Conservation (phyloP, 2,797 vertebrate species). For the Enteromius thamalakanensis region DNA sequence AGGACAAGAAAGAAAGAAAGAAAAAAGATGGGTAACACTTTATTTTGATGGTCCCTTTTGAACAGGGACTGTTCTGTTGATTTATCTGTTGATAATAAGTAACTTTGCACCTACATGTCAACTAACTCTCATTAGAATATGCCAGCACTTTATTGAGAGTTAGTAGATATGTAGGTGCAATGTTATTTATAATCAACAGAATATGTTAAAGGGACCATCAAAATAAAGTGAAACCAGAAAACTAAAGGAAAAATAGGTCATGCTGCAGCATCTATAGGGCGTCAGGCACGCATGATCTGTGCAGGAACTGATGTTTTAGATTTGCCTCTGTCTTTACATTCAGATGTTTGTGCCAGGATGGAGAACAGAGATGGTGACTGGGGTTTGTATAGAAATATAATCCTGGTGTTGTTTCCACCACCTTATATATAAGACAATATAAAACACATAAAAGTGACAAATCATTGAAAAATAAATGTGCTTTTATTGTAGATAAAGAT, state of each 20-base stretch:
- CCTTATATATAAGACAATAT: background rate
- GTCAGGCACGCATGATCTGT: conserved; percentile 69
- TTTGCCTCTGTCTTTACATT: conserved; percentile 72
- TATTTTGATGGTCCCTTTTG: too few species aligned
- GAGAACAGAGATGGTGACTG: conserved; percentile 31
- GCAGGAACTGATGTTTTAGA: conserved; percentile 71
- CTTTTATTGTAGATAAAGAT: background rate
- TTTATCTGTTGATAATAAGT: too few species aligned
- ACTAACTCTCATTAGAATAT: too few species aligned
- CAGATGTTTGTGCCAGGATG: conserved; percentile 58
- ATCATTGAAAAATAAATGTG: background rate
- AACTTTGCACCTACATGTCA: too few species aligned
- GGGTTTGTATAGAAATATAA: background rate
- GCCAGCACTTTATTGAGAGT: too few species aligned
- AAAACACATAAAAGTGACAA: background rate
- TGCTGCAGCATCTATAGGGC: conserved; percentile 66
- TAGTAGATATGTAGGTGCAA: too few species aligned
- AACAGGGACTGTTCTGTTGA: too few species aligned
- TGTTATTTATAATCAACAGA: too few species aligned
- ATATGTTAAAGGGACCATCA: too few species aligned
- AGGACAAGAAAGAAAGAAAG: too few species aligned
- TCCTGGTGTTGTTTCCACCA: background rate
- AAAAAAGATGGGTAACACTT: too few species aligned
- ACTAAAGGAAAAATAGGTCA: conserved; percentile 64
- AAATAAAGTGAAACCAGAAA: too few species aligned